phyloP scores from a whole-genome alignment of 2,888 invertebrate genomes.

The Anaspis maculata region DNA sequence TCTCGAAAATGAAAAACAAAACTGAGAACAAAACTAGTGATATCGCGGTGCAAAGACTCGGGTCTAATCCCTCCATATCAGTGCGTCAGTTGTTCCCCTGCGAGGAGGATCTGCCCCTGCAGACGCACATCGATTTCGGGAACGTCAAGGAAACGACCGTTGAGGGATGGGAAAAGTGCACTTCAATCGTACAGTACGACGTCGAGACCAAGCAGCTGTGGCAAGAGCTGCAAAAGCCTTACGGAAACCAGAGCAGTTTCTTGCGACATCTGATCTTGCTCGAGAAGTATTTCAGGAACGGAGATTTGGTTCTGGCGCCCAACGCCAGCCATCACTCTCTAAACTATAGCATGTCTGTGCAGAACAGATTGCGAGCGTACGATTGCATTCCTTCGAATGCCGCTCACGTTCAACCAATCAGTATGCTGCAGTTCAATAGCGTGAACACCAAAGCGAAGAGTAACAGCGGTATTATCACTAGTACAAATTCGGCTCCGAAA shows the following conservation, averaged over 20 bases:
- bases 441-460: slow-evolving; percentile 28
- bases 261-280: slow-evolving; percentile 69
- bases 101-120: slow-evolving; percentile 72
- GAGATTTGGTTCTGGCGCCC: slow-evolving; percentile 65
- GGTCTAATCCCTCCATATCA: slow-evolving; percentile 74
- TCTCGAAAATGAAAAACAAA: slow-evolving; percentile 39
- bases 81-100: slow-evolving; percentile 74
- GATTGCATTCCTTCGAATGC: slow-evolving; percentile 50
- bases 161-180: slow-evolving; percentile 78
- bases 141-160: slow-evolving; percentile 65
- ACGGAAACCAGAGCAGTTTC: slow-evolving; percentile 82
- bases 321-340: slow-evolving; percentile 66
- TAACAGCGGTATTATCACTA: slow-evolving; percentile 27
- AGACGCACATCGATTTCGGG: slow-evolving; percentile 66
- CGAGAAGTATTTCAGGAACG: slow-evolving; percentile 76
- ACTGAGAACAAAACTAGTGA: slow-evolving; percentile 42
- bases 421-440: slow-evolving; percentile 32
- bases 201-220: slow-evolving; percentile 71
- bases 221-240: slow-evolving; percentile 77
- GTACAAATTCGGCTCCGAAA: slow-evolving; percentile 13
- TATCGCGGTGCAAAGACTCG: slow-evolving; percentile 59
- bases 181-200: slow-evolving; percentile 72
- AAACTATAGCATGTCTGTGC: slow-evolving; percentile 72
- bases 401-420: slow-evolving; percentile 31
- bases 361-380: slow-evolving; percentile 67